Conservation (phyloP, 2,797 vertebrate species). For the Karalla daura region DNA sequence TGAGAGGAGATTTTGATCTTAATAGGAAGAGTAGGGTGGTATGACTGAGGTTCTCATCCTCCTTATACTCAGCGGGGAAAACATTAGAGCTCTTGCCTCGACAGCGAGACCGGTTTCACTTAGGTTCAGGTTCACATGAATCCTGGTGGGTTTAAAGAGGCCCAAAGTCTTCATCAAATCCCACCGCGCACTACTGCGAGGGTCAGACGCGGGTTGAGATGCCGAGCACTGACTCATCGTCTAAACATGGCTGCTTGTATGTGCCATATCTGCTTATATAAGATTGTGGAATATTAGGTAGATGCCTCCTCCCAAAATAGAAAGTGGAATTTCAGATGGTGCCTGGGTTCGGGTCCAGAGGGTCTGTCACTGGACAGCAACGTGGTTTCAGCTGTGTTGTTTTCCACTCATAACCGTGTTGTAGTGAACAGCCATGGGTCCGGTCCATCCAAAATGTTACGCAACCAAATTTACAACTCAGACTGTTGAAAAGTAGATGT, state of each 20-base stretch:
- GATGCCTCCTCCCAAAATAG: not conserved
- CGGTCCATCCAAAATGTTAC: constrained; percentile 7
- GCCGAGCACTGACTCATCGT: constrained; percentile 14
- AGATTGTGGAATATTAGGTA: not conserved
- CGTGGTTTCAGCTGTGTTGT: constrained; percentile 34
- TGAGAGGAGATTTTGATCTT: constrained; percentile 85
- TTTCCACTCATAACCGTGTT: constrained; percentile 24
- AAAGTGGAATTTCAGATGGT: constrained; percentile 10
- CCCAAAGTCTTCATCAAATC: constrained; percentile 49
- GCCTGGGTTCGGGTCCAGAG: not conserved
- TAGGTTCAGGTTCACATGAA: constrained; percentile 61
- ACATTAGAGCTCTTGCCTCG: constrained; percentile 76
- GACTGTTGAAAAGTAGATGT: too few species aligned
- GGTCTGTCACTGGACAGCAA: not conserved
- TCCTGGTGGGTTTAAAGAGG: constrained; percentile 65
- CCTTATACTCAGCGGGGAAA: constrained; percentile 76
- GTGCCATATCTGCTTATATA: not conserved
- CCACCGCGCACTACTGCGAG: constrained; percentile 1
- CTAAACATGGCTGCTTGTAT: constrained; percentile 5
- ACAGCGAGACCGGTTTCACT: constrained; percentile 69
- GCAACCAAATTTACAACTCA: not conserved
- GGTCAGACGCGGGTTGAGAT: constrained; percentile 47
- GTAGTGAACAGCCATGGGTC: constrained; percentile 16
- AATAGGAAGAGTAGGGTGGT: constrained; percentile 85
- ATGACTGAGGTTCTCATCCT: constrained; percentile 81